Evolutionary conservation across 2,888 invertebrate species (phyloP).

Genomic region (Capitulum mitella): DNA sequence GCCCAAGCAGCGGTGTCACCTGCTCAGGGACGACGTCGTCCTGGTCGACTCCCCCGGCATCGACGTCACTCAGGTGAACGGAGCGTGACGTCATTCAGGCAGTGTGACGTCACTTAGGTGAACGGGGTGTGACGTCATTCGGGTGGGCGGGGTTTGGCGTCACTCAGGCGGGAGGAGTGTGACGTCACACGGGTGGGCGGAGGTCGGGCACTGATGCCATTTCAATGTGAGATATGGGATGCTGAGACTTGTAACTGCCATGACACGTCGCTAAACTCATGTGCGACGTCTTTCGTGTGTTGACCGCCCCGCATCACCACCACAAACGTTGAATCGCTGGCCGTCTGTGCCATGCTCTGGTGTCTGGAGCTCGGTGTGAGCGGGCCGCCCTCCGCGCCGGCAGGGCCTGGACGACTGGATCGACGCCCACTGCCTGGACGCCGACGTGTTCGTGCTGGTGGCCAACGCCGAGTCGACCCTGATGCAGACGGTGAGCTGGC

Average conservation of each 20-base stretch:
- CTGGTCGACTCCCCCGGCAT: constrained; percentile 98
- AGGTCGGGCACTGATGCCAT: too few relatives aligned
- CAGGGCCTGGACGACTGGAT: constrained; percentile 99
- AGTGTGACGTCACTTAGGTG: too few relatives aligned
- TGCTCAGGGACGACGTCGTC: constrained; percentile 94
- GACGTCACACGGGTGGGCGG: too few relatives aligned
- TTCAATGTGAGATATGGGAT: too few relatives aligned
- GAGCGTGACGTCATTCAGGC: background rate
- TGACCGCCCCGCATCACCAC: too few relatives aligned
- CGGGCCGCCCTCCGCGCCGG: background rate
- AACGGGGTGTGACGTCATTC: background rate
- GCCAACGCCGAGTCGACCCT: constrained; percentile 98
- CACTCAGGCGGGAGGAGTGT: background rate
- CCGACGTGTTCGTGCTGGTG: constrained; percentile 98
- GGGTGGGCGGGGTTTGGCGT: background rate
- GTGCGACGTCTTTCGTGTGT: too few relatives aligned
- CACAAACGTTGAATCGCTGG: too few relatives aligned
- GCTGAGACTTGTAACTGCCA: too few relatives aligned
- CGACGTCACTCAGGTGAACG: constrained; percentile 64
- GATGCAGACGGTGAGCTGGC: constrained; percentile 77
- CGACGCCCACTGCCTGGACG: constrained; percentile 96
- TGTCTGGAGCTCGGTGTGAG: too few relatives aligned
- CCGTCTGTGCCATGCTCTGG: too few relatives aligned
- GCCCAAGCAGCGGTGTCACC: constrained; percentile 88
- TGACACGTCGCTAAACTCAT: too few relatives aligned